phyloP scores from a whole-genome alignment of 64 coral and sea anemone genomes.

The Anthopleura sola region DNA sequence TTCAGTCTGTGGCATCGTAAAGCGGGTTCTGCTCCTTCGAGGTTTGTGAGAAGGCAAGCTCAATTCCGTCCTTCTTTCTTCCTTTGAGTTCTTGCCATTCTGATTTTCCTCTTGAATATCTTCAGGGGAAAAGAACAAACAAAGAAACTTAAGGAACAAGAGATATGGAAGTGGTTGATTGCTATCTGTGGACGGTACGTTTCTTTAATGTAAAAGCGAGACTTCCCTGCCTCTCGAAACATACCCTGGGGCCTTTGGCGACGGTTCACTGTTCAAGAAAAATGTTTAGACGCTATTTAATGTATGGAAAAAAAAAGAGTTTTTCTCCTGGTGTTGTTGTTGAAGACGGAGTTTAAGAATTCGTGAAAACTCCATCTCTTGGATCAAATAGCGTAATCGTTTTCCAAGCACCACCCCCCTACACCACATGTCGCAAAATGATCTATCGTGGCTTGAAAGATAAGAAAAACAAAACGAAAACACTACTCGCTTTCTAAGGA shows the following conservation, averaged over 20 bases:
- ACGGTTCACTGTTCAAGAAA: conserved; percentile 4
- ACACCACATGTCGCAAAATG: not conserved
- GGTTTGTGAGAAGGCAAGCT: conserved; percentile 55
- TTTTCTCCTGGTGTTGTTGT: not conserved
- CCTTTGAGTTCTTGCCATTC: not conserved
- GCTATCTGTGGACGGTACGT: not conserved
- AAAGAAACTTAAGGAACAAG: not conserved
- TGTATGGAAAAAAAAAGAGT: not conserved
- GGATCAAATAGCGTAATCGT: not conserved
- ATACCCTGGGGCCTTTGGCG: not conserved
- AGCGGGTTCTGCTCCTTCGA: conserved; percentile 80
- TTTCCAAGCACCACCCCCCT: not conserved
- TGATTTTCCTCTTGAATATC: conserved; percentile 5
- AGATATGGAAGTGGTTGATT: not conserved
- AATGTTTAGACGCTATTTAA: not conserved
- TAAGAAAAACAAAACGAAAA: not conserved
- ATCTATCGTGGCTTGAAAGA: not conserved
- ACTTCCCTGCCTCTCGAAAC: not conserved
- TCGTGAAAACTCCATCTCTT: not conserved
- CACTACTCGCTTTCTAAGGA: not conserved
- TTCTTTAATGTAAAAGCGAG: not conserved
- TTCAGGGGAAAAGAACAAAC: not conserved
- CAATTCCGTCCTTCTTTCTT: not conserved
- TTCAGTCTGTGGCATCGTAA: conserved; percentile 79
- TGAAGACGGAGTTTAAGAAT: not conserved